Evolutionary conservation across 2,113 vertebrate genomes (phyloP).

Genomic region (Megaptera novaeangliae): DNA sequence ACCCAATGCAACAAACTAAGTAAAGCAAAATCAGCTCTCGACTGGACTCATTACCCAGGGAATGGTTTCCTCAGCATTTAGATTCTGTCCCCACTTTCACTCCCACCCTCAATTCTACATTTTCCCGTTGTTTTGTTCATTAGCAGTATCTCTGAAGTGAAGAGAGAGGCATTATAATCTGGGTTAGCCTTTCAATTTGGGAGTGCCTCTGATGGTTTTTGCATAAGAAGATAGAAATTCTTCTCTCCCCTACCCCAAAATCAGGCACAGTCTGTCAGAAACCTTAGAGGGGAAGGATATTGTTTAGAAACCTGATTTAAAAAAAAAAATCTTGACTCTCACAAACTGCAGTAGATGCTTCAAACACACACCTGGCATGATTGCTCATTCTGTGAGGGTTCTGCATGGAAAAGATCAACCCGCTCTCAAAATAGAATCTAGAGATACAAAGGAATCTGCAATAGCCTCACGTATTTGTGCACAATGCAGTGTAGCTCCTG

Average conservation of each 20-base stretch:
- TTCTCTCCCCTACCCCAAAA: background rate
- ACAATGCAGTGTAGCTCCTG: constrained; percentile 42
- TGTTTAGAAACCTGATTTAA: background rate
- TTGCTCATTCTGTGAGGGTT: constrained; percentile 36
- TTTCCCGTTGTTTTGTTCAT: background rate
- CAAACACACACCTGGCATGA: constrained; percentile 19
- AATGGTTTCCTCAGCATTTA: background rate
- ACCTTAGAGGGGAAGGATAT: background rate
- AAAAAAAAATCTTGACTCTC: background rate
- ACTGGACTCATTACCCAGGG: background rate
- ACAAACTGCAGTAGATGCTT: constrained; percentile 1
- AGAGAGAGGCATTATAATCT: background rate
- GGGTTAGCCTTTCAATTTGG: background rate
- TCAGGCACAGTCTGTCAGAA: background rate
- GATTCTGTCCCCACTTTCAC: background rate
- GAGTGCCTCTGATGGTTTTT: background rate
- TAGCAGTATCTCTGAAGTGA: background rate
- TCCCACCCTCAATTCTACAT: background rate
- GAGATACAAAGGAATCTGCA: constrained; percentile 52
- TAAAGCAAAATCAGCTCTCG: background rate
- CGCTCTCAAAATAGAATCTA: constrained; percentile 42
- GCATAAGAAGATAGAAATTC: background rate
- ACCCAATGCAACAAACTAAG: background rate
- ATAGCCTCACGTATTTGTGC: constrained; percentile 34
- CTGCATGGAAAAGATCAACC: constrained; percentile 36